These are phyloP conservation scores for Zaprionus kolodkinae DNA, from an alignment of 1,140 invertebrate genomes.

Conservation along the genomic window DNA sequence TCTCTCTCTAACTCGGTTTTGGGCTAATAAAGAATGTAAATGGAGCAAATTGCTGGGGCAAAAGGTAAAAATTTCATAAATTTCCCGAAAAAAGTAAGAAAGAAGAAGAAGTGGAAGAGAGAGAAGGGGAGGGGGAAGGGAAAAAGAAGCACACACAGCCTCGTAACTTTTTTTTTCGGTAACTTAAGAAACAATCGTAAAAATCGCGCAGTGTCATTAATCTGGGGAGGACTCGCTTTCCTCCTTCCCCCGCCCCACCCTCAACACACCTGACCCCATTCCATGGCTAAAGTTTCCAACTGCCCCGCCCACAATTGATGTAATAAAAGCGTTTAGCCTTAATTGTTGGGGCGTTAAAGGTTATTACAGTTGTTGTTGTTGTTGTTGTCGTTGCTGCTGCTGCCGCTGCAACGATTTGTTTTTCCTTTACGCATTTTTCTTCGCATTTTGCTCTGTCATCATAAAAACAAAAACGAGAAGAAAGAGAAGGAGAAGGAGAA, in stretches of 20 bases:
- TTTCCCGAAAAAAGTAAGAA: conserved; percentile 49
- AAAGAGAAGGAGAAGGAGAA: too few species aligned
- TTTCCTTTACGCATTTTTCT: conserved; percentile 58
- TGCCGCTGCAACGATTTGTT: conserved; percentile 52
- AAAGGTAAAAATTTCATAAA: conserved; percentile 80
- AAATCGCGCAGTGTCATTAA: conserved; percentile 65
- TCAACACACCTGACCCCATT: neutral
- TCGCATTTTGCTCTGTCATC: conserved; percentile 52
- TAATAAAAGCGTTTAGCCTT: conserved; percentile 66
- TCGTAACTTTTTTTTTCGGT: conserved; percentile 56
- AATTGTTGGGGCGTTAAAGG: conserved; percentile 65
- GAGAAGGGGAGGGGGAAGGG: neutral
- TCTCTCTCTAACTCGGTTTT: conserved; percentile 42
- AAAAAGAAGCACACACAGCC: conserved; percentile 32
- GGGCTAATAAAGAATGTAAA: conserved; percentile 80
- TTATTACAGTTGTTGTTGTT: conserved; percentile 49
- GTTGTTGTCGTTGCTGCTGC: conserved; percentile 30
- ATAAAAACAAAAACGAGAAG: conserved; percentile 43
- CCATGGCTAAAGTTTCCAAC: conserved; percentile 1
- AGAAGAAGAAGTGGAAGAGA: conserved; percentile 37
- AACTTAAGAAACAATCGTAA: conserved; percentile 65
- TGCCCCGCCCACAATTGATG: conserved; percentile 44
- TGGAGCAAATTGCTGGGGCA: conserved; percentile 79
- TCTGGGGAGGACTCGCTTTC: conserved; percentile 44
- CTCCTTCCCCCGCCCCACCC: too few species aligned